A percentile compares a stretch with the other conserved stretches of the same genome.
phyloP scores from a whole-genome alignment of 1,140 invertebrate genomes.

The Schlechtendalia chinensis region DNA sequence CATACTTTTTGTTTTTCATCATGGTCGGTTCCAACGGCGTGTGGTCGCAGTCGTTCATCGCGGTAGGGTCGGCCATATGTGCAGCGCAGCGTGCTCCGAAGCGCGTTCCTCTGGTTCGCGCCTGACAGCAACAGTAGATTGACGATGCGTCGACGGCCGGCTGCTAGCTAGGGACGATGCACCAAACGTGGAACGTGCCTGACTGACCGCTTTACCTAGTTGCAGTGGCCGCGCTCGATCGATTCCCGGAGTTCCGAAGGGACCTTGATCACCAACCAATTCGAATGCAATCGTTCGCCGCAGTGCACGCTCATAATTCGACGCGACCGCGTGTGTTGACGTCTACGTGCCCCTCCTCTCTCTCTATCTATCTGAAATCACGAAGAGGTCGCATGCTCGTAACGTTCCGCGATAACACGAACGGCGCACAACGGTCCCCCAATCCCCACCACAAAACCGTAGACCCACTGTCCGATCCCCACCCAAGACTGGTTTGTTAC shows the following conservation, averaged over 20 bases:
- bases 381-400: too few relatives aligned
- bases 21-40: slow-evolving; percentile 7
- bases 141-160: slow-evolving; percentile 11
- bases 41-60: not conserved
- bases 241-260: slow-evolving; percentile 1
- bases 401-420: too few relatives aligned
- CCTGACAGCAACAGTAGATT: not conserved
- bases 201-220: not conserved
- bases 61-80: not conserved
- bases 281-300: not conserved
- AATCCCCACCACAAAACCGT: too few relatives aligned
- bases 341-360: too few relatives aligned
- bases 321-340: too few relatives aligned
- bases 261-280: not conserved
- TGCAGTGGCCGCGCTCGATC: slow-evolving; percentile 4
- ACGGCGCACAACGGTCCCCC: too few relatives aligned
- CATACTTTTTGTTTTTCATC: slow-evolving; percentile 13
- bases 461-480: too few relatives aligned
- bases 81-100: not conserved
- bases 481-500: too few relatives aligned
- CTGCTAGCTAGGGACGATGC: not conserved
- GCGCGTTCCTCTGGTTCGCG: not conserved
- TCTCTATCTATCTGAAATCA: too few relatives aligned
- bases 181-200: not conserved
- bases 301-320: not conserved